Evolutionary conservation across 2,888 invertebrate species (phyloP).

Genomic region (Agonopterix alstromeriana): DNA sequence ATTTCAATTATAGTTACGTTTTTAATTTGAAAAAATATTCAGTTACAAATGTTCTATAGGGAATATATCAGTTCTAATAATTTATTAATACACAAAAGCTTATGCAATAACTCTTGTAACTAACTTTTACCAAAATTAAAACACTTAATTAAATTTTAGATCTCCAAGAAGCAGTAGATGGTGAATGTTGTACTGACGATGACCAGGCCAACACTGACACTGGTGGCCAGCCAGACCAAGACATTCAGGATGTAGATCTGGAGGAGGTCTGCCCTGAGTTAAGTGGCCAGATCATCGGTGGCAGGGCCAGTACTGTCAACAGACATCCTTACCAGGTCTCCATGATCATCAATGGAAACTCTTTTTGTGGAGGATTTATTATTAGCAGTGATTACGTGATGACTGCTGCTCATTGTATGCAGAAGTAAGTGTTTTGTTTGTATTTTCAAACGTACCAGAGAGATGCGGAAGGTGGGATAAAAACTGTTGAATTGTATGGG

Average conservation of each 20-base stretch:
- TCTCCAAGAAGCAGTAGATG: constrained; percentile 47
- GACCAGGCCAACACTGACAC: constrained; percentile 2
- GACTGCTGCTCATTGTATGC: constrained; percentile 68
- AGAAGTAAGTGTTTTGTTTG: constrained; percentile 49
- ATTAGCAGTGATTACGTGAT: constrained; percentile 55
- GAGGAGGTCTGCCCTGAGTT: constrained; percentile 59
- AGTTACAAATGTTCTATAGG: too few species aligned
- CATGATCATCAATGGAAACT: constrained; percentile 64
- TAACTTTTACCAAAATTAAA: neutral
- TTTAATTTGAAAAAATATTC: too few species aligned
- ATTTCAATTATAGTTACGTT: too few species aligned
- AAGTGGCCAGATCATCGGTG: constrained; percentile 66
- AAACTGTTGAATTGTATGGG: too few species aligned
- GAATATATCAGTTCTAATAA: too few species aligned
- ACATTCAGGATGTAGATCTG: constrained; percentile 41
- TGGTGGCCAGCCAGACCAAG: constrained; percentile 23
- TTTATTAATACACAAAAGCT: neutral
- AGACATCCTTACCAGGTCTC: constrained; percentile 62
- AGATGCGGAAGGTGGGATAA: too few species aligned
- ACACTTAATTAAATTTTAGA: constrained; percentile 31
- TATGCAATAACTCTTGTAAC: neutral
- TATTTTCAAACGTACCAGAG: neutral
- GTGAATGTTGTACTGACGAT: constrained; percentile 31
- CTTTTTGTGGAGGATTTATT: constrained; percentile 69
- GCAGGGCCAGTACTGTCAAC: constrained; percentile 51